Evolutionary conservation across 2,113 vertebrate species (phyloP).

Genomic region (Nansenia antarctica): DNA sequence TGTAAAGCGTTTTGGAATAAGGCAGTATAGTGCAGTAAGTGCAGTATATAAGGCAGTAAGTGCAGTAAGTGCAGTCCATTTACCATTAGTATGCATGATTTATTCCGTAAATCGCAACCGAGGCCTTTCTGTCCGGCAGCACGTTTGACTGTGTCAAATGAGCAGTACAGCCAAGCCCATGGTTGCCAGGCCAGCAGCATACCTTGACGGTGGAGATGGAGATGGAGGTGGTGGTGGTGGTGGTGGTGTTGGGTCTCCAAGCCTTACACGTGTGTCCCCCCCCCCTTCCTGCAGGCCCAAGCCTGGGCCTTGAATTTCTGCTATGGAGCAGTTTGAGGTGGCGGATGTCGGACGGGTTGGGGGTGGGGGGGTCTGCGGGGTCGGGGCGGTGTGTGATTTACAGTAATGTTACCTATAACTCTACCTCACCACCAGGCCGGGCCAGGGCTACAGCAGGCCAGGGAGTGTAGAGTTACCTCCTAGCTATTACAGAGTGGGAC

Average conservation of each 20-base stretch:
- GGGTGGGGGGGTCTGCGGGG: no score
- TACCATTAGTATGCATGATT: no score
- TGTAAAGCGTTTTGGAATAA: no score
- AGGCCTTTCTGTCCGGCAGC: no score
- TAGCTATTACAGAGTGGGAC: constrained; percentile 32
- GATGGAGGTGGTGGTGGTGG: neutral
- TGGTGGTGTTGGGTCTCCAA: neutral
- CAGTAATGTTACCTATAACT: constrained; percentile 41
- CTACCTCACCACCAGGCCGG: neutral
- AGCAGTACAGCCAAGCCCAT: no score
- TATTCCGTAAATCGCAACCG: no score
- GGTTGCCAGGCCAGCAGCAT: neutral
- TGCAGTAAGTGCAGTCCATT: no score
- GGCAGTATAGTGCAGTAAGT: no score
- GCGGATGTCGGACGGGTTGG: no score
- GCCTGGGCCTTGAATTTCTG: neutral
- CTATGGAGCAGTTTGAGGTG: constrained; percentile 10
- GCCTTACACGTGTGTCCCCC: neutral
- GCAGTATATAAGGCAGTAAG: no score
- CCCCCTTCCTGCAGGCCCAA: neutral
- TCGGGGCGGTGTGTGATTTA: constrained; percentile 47
- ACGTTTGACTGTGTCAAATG: neutral
- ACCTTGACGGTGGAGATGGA: neutral
- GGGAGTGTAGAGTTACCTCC: constrained; percentile 24
- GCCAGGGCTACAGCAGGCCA: no score